Percentiles rank a stretch among this genome's conserved stretches.
Conservation (phyloP, 2,888 invertebrate species). For the Eustalomyia histrio region DNA sequence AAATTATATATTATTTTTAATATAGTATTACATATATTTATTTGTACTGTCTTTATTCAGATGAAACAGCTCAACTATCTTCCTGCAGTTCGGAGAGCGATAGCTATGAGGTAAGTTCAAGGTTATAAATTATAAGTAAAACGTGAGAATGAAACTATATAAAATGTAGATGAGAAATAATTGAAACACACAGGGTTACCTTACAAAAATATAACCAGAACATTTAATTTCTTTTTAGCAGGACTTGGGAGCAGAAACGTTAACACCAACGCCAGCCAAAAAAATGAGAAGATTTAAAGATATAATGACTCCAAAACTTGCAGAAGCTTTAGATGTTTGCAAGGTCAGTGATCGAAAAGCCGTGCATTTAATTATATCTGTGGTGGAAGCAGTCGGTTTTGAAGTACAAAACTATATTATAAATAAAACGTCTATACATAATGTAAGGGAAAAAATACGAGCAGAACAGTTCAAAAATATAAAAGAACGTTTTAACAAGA, state of each 20-base stretch:
- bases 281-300: conserved; percentile 42
- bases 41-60: conserved; percentile 23
- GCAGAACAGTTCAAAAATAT: conserved; percentile 31
- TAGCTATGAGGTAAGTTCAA: conserved; percentile 7
- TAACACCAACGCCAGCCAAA: conserved; percentile 26
- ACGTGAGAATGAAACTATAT: conserved; percentile 14
- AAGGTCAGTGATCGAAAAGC: too few relatives aligned
- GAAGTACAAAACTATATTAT: conserved; percentile 31
- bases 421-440: conserved; percentile 23
- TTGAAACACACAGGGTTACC: conserved; percentile 29
- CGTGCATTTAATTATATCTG: conserved; percentile 30
- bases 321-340: background rate
- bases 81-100: conserved; percentile 12
- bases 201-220: conserved; percentile 27
- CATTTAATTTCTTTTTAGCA: conserved; percentile 3
- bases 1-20: background rate
- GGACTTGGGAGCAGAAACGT: background rate
- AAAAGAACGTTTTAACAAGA: conserved; percentile 17
- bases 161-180: conserved; percentile 19
- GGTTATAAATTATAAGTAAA: conserved; percentile 5
- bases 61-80: conserved; percentile 17
- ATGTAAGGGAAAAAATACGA: conserved; percentile 21
- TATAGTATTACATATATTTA: conserved; percentile 19
- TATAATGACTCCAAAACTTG: conserved; percentile 34
- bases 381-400: conserved; percentile 21